Evolutionary conservation across 2,888 invertebrate genomes (phyloP), one percentile per base, ranked within the genome.

Genomic region (Eupithecia insigniata): DNA sequence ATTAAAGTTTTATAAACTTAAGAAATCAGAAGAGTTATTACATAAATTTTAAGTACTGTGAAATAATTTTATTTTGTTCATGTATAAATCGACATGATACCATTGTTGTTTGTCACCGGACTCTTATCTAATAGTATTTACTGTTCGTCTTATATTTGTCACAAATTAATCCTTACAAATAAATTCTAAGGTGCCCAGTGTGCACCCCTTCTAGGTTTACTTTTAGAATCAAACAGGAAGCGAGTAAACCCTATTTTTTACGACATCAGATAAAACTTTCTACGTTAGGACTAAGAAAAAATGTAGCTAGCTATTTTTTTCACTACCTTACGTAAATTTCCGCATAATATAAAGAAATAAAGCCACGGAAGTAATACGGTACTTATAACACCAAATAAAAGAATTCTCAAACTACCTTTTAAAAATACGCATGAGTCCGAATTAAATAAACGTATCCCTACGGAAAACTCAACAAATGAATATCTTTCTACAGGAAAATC

Each of bases 191-290:
- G 55, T 55, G 22, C 14, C 55, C 36, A 36, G 26, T 64, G 22
- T 64, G n/a, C 5, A 62, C 10, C 1, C 30, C 12, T 36, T 26
- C 64, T 22, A 64, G 16, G 22, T 22, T 64, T 69, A n/a, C 32
- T 62, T 62, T 68, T 43, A 30, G 60, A 61, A 60, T 68, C 67
- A 68, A 60, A 68, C 43, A 68, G 67, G 30, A 67, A 36, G 26
- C 64, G 64, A 34, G 39, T 64, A 64, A 64, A 64, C 64, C 64
- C 39, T 64, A 64, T 64, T 64, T 64, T 64, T 36, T 64, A 64
- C 64, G 64, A 26, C 64, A 64, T 64, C 64, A 26, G 64, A 64
- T 64, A 39, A 64, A 16, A 64, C 4, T 4, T 64, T 36, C 36
- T 22, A 32, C 6, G 64, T 34, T n/a, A 34, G 61, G 14, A 36